Conservation (phyloP, 2,888 invertebrate genomes). For the Molanna angustata region DNA sequence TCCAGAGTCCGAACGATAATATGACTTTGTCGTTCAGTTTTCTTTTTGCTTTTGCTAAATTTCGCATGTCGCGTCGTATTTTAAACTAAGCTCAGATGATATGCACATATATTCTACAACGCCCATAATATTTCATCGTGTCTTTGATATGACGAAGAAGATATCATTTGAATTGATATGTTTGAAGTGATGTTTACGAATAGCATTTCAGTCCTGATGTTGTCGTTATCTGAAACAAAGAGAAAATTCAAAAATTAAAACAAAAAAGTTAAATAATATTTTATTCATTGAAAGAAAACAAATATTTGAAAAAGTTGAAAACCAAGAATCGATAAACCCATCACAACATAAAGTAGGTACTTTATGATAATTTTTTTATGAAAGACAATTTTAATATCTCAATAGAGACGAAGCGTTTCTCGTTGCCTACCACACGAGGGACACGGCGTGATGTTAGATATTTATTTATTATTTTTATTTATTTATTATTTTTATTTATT, state of each 20-base stretch:
- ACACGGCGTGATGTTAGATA: too few species aligned
- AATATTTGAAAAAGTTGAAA: background rate
- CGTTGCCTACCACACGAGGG: too few species aligned
- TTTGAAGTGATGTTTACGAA: background rate
- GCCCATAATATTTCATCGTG: background rate
- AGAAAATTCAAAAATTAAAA: background rate
- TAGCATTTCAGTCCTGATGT: background rate
- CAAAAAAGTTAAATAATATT: too few species aligned
- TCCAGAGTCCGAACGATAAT: constrained; percentile 17
- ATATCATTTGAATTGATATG: background rate
- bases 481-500: too few species aligned
- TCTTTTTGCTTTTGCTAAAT: constrained; percentile 28
- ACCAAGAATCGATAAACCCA: too few species aligned
- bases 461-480: too few species aligned
- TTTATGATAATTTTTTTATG: too few species aligned
- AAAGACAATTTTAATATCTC: too few species aligned
- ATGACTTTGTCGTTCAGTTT: constrained; percentile 21
- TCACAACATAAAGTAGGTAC: too few species aligned
- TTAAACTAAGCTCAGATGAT: too few species aligned
- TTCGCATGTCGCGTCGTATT: constrained; percentile 31
- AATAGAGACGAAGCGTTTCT: too few species aligned
- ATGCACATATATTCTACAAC: too few species aligned
- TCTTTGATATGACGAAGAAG: background rate
- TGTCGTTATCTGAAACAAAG: background rate
- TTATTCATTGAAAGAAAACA: background rate